Base-by-base conservation (phyloP, 2,888 invertebrate genomes). In the Labia minor region DNA sequence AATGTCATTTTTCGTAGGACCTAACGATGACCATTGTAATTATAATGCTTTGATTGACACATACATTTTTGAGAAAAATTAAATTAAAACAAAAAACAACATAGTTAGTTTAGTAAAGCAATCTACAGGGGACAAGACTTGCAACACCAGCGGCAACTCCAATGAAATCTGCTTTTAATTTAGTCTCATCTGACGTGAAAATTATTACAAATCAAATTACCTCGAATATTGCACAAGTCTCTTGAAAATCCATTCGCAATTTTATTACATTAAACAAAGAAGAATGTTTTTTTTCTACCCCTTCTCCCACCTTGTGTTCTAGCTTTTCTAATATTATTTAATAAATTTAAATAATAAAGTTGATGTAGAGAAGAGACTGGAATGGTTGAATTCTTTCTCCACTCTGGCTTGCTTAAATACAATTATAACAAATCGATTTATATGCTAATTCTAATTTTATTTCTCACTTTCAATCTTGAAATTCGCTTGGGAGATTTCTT, bases 331-430 rank as follows among this genome's bases (percentile, higher is more conserved):
- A 16, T 49, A 49, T 8, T 49, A 49, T 49, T 49, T 49, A 49
- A 49, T 49, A 49, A 49, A 49, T 49, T 49, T 49, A 49, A 49
- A 49, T 49, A 49, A 49, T 49, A 49, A 49, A 49, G 49, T 49
- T 49, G 49, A 16, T 2, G 49, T 10, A n/a, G 49, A 49, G 16
- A 14, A 49, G n/a, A 3, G 49, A n/a, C 4, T 49, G n/a, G n/a
- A n/a, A 8, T 49, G 14, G n/a, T 49, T 26, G 26, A 26, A 26
- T 3, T 10, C 4, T 14, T 14, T 49, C n/a, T 49, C 16, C 14
- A n/a, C 49, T 49, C 49, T 49, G 3, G 49, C 49, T 26, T 26
- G 49, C 49, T 49, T 49, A 49, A 49, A 49, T 49, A 49, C 49
- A 49, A 49, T 49, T 49, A 49, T 49, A 49, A 49, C 49, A 49